Evolutionary conservation across 2,797 vertebrate genomes (phyloP), one percentile per base, ranked within the genome.

Genomic region (Sarcoramphus papa): DNA sequence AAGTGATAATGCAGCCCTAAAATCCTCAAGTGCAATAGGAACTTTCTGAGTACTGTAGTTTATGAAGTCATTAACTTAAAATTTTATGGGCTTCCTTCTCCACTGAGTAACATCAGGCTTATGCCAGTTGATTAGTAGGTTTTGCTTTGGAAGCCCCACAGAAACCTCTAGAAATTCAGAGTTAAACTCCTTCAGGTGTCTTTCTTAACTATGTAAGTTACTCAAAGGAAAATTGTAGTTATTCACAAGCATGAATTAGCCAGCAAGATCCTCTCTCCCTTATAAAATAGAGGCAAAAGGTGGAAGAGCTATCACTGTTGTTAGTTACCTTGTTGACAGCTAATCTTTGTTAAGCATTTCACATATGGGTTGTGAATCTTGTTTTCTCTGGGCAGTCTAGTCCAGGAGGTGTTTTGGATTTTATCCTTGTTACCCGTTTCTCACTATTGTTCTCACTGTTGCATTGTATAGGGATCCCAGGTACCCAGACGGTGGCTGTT

Each of bases 61-160:
- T 80, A 50, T 93, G 67, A 79, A 94, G 37, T 75, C 35, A 56
- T 79, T 93, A 59, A 45, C 47, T 84, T 81, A 68, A 57, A 62
- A 62, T 93, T 64, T 90, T 83, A 64, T 80, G 30, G 56, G 30
- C 59, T 84, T 86, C 16, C 47, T 88, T 74, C 31, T 70, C 48
- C n/a, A 37, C 50, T 81, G 72, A 72, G 62, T 73, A 75, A 16
- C 41, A 37, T 59, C 25, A 48, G 35, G 60, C 54, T 91, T 90
- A 41, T 82, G 69, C 53, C 23, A 64, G n/a, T 60, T 22, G 17
- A 35, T 67, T 37, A 47, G 68, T 48, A 75, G 40, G 14, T 64
- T 82, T 87, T 91, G 23, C 17, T 73, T 77, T 62, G 60, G 92
- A 87, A 90, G 19, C 30, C 18, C 2, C 56, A 30, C 12, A 85